Percentiles rank a stretch among this genome's conserved stretches.
Evolutionary conservation across 2,888 invertebrate species (phyloP).

Genomic region (Anoncus sp.): DNA sequence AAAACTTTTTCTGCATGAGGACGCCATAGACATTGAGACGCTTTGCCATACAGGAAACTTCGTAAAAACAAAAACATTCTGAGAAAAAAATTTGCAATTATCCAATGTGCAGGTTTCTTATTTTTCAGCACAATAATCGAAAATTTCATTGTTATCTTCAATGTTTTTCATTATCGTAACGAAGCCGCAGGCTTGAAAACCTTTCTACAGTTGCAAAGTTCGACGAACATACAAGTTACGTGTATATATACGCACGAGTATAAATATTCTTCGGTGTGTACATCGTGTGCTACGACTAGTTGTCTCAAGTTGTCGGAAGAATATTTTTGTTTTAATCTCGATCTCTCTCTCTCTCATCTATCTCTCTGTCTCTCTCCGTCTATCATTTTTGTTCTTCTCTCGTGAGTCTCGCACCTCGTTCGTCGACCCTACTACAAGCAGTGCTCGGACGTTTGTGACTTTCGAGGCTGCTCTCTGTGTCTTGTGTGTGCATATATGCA

Average conservation of each 20-base stretch:
- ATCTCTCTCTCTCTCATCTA: conserved; percentile 40
- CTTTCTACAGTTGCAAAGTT: too few species aligned
- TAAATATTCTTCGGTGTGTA: not conserved
- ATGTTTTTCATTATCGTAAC: too few species aligned
- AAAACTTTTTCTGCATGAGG: too few species aligned
- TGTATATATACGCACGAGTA: not conserved
- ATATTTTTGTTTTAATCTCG: conserved; percentile 54
- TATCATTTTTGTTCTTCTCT: not conserved
- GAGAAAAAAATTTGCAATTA: too few species aligned
- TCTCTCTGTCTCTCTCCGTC: conserved; percentile 33
- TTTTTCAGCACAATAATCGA: too few species aligned
- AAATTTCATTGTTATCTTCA: too few species aligned
- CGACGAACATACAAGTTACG: not conserved
- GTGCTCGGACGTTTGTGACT: conserved; percentile 46
- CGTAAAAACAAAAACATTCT: too few species aligned
- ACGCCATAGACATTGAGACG: too few species aligned
- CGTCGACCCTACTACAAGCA: conserved; percentile 41
- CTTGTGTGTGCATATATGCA: not conserved
- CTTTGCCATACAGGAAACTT: too few species aligned
- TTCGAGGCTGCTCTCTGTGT: conserved; percentile 37
- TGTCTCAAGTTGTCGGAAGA: conserved; percentile 52
- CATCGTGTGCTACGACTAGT: conserved; percentile 20
- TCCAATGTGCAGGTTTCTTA: too few species aligned
- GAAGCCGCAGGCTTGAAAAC: too few species aligned
- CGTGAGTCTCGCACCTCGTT: conserved; percentile 56